Conservation (phyloP, 35 echinoderm and acorn worm species). For the Patiria miniata region DNA sequence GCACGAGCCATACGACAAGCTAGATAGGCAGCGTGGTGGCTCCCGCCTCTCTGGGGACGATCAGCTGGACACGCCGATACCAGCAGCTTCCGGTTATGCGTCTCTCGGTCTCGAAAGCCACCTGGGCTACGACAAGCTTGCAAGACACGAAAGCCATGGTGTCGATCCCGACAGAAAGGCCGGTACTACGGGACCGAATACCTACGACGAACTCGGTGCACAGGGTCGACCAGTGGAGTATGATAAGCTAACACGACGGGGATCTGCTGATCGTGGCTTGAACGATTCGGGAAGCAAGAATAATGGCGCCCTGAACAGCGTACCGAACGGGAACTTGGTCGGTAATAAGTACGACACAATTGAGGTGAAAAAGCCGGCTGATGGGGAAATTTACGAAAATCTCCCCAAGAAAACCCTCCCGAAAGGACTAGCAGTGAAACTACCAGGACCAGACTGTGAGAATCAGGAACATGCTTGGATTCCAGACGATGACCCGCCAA, state of each 20-base stretch:
- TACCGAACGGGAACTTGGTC: not conserved
- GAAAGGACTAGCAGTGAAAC: not conserved
- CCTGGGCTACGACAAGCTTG: conserved; percentile 1
- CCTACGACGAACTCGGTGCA: not conserved
- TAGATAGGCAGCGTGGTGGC: not conserved
- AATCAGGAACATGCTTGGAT: not conserved
- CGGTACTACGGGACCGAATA: not conserved
- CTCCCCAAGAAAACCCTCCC: not conserved
- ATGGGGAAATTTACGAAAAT: conserved; percentile 2
- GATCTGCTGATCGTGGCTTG: not conserved
- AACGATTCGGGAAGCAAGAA: not conserved
- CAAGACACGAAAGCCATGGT: not conserved
- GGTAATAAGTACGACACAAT: not conserved
- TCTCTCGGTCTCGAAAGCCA: not conserved
- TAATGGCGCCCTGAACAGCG: not conserved
- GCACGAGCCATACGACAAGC: not conserved
- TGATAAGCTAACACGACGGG: not conserved
- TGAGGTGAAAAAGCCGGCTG: not conserved
- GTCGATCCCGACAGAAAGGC: not conserved
- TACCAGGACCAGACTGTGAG: not conserved
- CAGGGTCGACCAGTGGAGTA: not conserved
- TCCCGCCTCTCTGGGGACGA: not conserved
- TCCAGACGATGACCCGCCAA: no score
- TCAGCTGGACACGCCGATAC: not conserved
- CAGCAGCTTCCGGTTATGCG: not conserved